phyloP scores from a whole-genome alignment of 2,113 vertebrate genomes.

The Otus sunia region DNA sequence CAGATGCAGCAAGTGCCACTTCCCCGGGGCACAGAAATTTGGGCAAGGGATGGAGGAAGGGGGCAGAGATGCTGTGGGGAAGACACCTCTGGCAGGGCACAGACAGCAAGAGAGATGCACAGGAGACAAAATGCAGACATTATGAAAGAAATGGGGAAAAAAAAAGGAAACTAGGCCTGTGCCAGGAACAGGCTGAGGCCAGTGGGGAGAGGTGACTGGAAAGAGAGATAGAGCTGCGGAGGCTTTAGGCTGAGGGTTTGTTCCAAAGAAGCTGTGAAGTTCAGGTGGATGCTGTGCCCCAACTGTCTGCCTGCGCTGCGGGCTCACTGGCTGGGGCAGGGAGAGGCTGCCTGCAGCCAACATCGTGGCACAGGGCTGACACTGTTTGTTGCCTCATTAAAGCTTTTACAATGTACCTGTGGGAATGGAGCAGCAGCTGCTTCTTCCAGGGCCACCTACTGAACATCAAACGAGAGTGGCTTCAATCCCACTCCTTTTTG shows the following conservation, averaged over 20 bases:
- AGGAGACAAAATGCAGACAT: not conserved
- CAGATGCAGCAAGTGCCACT: not conserved
- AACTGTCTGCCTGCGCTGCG: accelerated
- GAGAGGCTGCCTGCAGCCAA: not conserved
- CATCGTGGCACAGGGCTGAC: not conserved
- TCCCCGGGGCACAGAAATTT: not conserved
- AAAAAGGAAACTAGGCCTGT: not conserved
- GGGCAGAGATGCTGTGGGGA: not conserved
- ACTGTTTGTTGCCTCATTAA: not conserved
- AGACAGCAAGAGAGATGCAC: not conserved
- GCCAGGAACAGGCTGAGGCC: not conserved
- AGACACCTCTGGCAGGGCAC: not conserved
- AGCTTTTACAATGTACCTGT: not conserved
- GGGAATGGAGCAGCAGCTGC: not conserved
- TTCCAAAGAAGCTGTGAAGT: not conserved
- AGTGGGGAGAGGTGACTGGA: not conserved
- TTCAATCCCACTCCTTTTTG: not conserved
- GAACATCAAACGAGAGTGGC: not conserved
- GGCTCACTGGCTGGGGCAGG: not conserved
- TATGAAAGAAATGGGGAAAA: not conserved
- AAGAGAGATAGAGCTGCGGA: not conserved
- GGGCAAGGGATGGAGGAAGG: not conserved
- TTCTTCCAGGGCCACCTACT: not conserved
- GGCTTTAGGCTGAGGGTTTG: not conserved
- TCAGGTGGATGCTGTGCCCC: not conserved